Conservation (phyloP, 2,113 vertebrate genomes). For the Blennius ocellaris region DNA sequence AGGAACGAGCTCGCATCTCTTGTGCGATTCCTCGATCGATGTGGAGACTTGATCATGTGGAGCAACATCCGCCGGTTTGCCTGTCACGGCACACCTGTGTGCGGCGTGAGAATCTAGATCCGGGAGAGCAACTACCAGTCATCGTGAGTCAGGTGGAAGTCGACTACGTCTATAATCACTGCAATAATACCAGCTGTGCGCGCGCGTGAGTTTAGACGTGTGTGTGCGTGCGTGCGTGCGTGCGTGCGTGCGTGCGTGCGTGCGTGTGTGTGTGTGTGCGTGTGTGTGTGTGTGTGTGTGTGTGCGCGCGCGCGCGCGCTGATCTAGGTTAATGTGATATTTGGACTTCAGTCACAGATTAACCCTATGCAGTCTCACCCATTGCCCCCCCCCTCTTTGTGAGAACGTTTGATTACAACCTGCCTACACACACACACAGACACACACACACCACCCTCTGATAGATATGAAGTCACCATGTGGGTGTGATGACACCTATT, state of each 20-base stretch:
- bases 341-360: constrained; percentile 69
- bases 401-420: no score
- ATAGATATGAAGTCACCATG: constrained; percentile 29
- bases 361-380: constrained; percentile 53
- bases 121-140: constrained; percentile 26
- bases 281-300: constrained; percentile 27
- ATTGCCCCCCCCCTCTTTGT: constrained; percentile 1
- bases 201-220: constrained; percentile 51
- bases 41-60: background rate
- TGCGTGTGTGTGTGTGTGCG: constrained; percentile 40
- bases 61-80: background rate
- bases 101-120: constrained; percentile 35
- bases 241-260: constrained; percentile 26
- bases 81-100: constrained; percentile 53
- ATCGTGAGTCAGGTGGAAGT: constrained; percentile 62
- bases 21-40: background rate
- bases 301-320: constrained; percentile 19
- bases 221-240: constrained; percentile 20
- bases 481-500: constrained; percentile 13
- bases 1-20: constrained; percentile 8
- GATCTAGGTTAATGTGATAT: constrained; percentile 79
- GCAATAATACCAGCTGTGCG: constrained; percentile 65
- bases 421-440: background rate
- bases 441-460: constrained; percentile 33
- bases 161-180: constrained; percentile 52